Conservation (phyloP, 2,113 vertebrate species). For the Vanacampus margaritifer region DNA sequence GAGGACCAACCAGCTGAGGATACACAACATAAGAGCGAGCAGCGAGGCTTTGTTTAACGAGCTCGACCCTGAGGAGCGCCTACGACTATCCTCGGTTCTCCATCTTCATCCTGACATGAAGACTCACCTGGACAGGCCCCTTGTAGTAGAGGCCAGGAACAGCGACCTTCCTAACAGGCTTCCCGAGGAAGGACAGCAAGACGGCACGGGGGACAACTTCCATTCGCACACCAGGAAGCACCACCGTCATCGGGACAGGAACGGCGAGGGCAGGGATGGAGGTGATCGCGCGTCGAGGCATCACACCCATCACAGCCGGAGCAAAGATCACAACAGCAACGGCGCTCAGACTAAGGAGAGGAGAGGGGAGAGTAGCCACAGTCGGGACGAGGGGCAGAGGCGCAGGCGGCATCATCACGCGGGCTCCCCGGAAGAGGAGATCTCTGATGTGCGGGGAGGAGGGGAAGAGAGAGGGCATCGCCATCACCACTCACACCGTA, state of each 20-base stretch:
- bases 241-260: conserved; percentile 79
- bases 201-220: conserved; percentile 23
- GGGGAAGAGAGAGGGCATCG: conserved; percentile 79
- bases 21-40: conserved; percentile 87
- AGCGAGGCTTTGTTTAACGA: conserved; percentile 91
- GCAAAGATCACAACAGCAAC: conserved; percentile 73
- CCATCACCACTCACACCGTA: conserved; percentile 74
- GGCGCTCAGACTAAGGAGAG: conserved; percentile 39
- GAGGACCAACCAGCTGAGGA: conserved; percentile 89
- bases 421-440: conserved; percentile 77
- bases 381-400: conserved; percentile 74
- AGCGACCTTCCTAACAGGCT: conserved; percentile 32
- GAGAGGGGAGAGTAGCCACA: conserved; percentile 68
- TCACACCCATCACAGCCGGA: conserved; percentile 78
- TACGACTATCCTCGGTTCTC: conserved; percentile 78
- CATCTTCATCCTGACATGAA: conserved; percentile 91
- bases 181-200: conserved; percentile 34
- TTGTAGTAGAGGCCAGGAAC: conserved; percentile 72
- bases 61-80: conserved; percentile 85
- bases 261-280: conserved; percentile 49
- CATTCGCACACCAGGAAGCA: conserved; percentile 72
- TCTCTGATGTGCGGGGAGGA: conserved; percentile 25
- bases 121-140: conserved; percentile 87
- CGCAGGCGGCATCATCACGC: conserved; percentile 79
- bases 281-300: conserved; percentile 55